phyloP scores from a whole-genome alignment of 1,140 invertebrate genomes.

The Zophobas morio region DNA sequence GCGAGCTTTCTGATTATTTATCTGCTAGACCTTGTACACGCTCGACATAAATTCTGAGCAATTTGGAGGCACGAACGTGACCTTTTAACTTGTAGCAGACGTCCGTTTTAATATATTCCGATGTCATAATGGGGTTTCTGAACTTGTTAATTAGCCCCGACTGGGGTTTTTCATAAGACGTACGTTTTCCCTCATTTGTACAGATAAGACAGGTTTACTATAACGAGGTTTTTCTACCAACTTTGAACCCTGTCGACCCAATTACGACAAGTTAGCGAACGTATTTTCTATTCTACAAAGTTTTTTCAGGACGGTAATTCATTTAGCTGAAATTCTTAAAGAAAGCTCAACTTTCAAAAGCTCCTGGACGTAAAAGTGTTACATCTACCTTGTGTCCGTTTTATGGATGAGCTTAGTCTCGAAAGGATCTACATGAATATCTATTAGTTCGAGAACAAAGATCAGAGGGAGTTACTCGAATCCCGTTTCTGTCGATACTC shows the following conservation, averaged over 20 bases:
- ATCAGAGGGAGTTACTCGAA: background rate
- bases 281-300: constrained; percentile 33
- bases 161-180: background rate
- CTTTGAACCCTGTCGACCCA: constrained; percentile 24
- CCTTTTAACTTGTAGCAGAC: background rate
- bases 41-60: background rate
- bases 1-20: background rate
- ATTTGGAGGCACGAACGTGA: background rate
- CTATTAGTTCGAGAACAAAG: constrained; percentile 2
- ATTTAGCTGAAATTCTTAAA: constrained; percentile 21
- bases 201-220: constrained; percentile 15
- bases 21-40: background rate
- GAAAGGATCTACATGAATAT: background rate
- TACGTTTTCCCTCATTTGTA: background rate
- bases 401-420: background rate
- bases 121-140: constrained; percentile 1
- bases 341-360: background rate
- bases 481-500: background rate
- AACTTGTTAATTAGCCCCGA: background rate
- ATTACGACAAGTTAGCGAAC: constrained; percentile 26
- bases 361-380: background rate
- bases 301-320: constrained; percentile 30
- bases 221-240: constrained; percentile 36
- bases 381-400: background rate
- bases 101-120: background rate